Percentiles rank a stretch among this genome's conserved stretches.
Evolutionary conservation across 2,113 vertebrate genomes (phyloP).

Genomic region (Ctenomys sociabilis): DNA sequence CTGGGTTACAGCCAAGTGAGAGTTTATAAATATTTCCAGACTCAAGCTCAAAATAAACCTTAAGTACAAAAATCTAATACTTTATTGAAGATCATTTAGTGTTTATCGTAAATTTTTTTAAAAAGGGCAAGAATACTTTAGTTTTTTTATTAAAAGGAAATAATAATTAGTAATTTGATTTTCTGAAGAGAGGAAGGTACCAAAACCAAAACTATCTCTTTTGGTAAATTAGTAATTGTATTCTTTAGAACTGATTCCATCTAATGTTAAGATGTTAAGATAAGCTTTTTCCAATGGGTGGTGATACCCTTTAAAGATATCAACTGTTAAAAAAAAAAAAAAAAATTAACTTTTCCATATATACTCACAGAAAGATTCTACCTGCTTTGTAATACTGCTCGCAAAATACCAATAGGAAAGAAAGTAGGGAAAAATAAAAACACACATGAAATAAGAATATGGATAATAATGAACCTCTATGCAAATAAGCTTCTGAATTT

Average conservation of each 20-base stretch:
- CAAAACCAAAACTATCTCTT: slow-evolving; percentile 28
- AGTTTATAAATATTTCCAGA: background rate
- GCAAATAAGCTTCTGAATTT: slow-evolving; percentile 13
- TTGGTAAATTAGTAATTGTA: slow-evolving; percentile 34
- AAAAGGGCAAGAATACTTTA: background rate
- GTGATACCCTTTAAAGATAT: background rate
- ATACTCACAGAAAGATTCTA: background rate
- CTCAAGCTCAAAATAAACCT: slow-evolving; percentile 46
- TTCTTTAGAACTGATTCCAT: slow-evolving; percentile 34
- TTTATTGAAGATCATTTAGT: slow-evolving; percentile 18
- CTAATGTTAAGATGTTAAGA: background rate
- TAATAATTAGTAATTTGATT: slow-evolving; percentile 38
- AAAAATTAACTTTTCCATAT: too few species aligned
- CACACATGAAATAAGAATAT: background rate
- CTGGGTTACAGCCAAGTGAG: slow-evolving; percentile 11
- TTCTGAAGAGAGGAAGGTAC: slow-evolving; percentile 43
- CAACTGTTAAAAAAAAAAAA: too few species aligned
- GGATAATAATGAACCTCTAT: background rate
- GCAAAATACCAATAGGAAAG: slow-evolving; percentile 40
- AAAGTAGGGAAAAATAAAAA: slow-evolving; percentile 22
- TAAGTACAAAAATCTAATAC: background rate
- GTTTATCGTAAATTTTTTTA: slow-evolving; percentile 31
- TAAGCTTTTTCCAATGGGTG: slow-evolving; percentile 15
- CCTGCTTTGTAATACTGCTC: slow-evolving; percentile 33
- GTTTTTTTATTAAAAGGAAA: slow-evolving; percentile 40